Evolutionary conservation across 2,113 vertebrate genomes (phyloP).

Genomic region (Gasterosteus aculeatus): DNA sequence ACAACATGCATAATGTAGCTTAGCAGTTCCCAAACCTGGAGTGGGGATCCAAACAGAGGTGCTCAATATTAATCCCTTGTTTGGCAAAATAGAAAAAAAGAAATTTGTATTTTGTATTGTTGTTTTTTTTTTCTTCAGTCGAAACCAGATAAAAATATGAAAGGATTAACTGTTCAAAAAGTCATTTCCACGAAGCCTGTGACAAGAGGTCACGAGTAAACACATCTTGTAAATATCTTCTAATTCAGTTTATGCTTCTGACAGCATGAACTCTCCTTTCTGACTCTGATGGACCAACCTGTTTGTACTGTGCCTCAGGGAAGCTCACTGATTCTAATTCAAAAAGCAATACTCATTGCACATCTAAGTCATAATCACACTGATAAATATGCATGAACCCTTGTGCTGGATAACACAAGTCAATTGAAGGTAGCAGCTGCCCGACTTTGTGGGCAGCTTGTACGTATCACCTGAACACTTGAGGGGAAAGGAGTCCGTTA

Average conservation of each 20-base stretch:
- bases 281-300: constrained; percentile 9
- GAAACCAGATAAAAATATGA: not conserved
- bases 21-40: not conserved
- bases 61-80: not conserved
- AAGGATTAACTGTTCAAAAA: not conserved
- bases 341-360: not conserved
- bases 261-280: not conserved
- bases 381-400: constrained; percentile 17
- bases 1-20: not conserved
- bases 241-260: not conserved
- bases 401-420: not conserved
- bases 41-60: not conserved
- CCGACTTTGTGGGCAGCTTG: too few species aligned
- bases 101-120: not conserved
- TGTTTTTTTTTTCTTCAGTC: not conserved
- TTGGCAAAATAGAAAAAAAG: not conserved
- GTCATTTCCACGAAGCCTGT: not conserved
- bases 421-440: too few species aligned
- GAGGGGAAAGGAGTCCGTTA: too few species aligned
- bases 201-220: not conserved
- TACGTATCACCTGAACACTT: too few species aligned
- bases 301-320: not conserved
- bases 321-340: constrained; percentile 10
- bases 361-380: constrained; percentile 3
- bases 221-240: not conserved